Percentiles rank a stretch among this genome's conserved stretches.
These are phyloP conservation scores for Empis livida DNA, from an alignment of 2,888 invertebrate species.

Conservation along the genomic window DNA sequence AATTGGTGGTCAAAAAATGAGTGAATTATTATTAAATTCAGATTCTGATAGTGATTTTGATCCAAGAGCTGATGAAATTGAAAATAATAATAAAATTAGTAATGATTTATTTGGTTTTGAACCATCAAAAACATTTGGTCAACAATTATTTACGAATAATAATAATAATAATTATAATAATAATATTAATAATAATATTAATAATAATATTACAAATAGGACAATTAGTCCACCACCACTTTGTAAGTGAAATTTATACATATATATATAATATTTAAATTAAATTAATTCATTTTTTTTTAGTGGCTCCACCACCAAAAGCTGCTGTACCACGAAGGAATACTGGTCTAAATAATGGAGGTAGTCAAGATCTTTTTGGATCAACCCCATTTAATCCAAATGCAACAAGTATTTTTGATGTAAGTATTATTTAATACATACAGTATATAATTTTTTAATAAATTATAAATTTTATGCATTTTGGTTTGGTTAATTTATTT, in stretches of 20 bases:
- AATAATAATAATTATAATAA: slow-evolving; percentile 24
- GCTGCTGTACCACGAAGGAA: slow-evolving; percentile 45
- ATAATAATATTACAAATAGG: slow-evolving; percentile 14
- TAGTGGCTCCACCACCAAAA: slow-evolving; percentile 86
- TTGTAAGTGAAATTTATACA: slow-evolving; percentile 39
- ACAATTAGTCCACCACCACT: slow-evolving; percentile 48
- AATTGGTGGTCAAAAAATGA: slow-evolving; percentile 62
- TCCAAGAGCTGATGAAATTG: slow-evolving; percentile 67
- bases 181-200: slow-evolving; percentile 19
- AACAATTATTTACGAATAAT: slow-evolving; percentile 37
- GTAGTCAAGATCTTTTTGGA: slow-evolving; percentile 65
- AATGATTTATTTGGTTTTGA: slow-evolving; percentile 37
- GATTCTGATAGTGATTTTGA: slow-evolving; percentile 81
- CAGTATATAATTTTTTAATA: too few relatives aligned
- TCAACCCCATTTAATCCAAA: slow-evolving; percentile 53
- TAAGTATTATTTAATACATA: slow-evolving; percentile 16
- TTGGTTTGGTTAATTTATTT: too few relatives aligned
- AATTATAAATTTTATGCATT: background rate
- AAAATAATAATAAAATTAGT: slow-evolving; percentile 26
- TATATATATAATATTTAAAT: background rate
- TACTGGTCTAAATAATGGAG: slow-evolving; percentile 26
- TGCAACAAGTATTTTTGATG: slow-evolving; percentile 31
- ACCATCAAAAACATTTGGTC: slow-evolving; percentile 33
- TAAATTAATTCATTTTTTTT: slow-evolving; percentile 19
- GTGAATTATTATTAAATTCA: slow-evolving; percentile 59